phyloP scores from a whole-genome alignment of 2,888 invertebrate genomes.

The Busseola fusca region DNA sequence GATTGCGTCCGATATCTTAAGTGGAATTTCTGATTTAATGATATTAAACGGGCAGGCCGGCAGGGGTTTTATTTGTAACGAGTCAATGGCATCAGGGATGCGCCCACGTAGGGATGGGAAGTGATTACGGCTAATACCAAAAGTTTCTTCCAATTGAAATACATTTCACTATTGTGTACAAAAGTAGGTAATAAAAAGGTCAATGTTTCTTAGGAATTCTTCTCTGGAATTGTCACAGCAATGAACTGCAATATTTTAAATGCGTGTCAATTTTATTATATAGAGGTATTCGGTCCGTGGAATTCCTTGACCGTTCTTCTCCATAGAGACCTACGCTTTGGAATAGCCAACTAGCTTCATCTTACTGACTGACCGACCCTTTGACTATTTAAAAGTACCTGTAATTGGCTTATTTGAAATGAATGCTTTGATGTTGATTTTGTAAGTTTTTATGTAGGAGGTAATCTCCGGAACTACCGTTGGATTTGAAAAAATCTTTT shows the following conservation, averaged over 20 bases:
- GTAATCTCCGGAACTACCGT: no score
- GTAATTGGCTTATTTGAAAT: no score
- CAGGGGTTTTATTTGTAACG: slow-evolving; percentile 27
- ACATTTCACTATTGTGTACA: neutral
- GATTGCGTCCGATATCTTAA: slow-evolving; percentile 45
- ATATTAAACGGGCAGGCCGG: slow-evolving; percentile 34
- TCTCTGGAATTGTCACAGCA: neutral
- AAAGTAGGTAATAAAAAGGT: neutral
- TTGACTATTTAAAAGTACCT: no score
- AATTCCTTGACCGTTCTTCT: no score
- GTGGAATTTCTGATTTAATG: slow-evolving; percentile 43
- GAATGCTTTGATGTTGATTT: no score
- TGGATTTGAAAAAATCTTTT: no score
- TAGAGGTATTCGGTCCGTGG: no score
- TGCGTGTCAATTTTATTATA: neutral
- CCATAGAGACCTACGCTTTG: no score
- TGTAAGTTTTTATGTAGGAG: no score
- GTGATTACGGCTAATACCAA: neutral
- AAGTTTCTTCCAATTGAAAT: slow-evolving; percentile 1
- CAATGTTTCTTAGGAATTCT: neutral
- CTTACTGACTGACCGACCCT: no score
- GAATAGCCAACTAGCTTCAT: no score
- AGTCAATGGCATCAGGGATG: slow-evolving; percentile 16
- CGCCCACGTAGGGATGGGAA: neutral
- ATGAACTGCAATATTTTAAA: neutral